Percentiles rank a stretch among this genome's conserved stretches.
Evolutionary conservation across 2,888 invertebrate genomes (phyloP).

Genomic region (Ectemnius lituratus): DNA sequence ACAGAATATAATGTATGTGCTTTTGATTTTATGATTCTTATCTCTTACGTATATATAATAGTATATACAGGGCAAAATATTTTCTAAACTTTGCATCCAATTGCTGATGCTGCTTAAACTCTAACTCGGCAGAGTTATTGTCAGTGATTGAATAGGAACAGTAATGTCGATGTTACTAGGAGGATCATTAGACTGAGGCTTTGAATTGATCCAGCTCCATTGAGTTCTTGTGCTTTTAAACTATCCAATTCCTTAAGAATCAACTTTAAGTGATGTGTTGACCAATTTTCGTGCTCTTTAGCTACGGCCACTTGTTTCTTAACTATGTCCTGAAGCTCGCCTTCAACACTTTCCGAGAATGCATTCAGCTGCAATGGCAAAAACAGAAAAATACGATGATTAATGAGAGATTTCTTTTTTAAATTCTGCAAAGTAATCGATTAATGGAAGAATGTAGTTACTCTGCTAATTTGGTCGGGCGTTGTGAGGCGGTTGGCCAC

Average conservation of each 20-base stretch:
- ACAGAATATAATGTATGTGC: too few relatives aligned
- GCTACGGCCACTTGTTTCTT: conserved; percentile 19
- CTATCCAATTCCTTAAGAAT: too few relatives aligned
- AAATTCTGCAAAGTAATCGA: too few relatives aligned
- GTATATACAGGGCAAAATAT: background rate
- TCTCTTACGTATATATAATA: background rate
- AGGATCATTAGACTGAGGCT: background rate
- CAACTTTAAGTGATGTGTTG: background rate
- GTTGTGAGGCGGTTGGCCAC: conserved; percentile 58
- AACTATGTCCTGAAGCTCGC: conserved; percentile 17
- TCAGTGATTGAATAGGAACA: conserved; percentile 9
- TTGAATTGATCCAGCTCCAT: too few relatives aligned
- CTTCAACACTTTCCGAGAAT: conserved; percentile 22
- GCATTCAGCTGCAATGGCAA: conserved; percentile 47
- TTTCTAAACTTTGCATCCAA: too few relatives aligned
- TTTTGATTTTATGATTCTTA: background rate
- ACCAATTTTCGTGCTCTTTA: conserved; percentile 32
- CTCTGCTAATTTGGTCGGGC: conserved; percentile 50
- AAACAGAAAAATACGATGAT: background rate
- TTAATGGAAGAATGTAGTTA: conserved; percentile 29
- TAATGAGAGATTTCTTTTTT: background rate
- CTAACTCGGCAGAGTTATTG: background rate
- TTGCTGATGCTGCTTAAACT: too few relatives aligned
- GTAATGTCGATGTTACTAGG: conserved; percentile 16
- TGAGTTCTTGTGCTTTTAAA: too few relatives aligned